Percentiles rank a stretch among this genome's conserved stretches.
Conservation (phyloP, 2,797 vertebrate genomes). For the Varecia variegata region DNA sequence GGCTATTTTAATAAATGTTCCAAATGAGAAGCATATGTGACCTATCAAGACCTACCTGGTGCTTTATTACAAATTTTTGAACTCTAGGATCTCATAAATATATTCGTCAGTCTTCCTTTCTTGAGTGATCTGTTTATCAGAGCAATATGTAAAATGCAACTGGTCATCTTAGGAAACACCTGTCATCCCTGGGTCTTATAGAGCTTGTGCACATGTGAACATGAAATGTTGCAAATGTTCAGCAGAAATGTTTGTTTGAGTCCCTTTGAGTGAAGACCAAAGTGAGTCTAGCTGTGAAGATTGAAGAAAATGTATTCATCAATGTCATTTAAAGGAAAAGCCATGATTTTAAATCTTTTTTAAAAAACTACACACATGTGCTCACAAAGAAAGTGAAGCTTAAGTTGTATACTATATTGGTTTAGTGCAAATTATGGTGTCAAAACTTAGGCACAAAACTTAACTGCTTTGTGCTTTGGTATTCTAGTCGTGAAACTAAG, state of each 20-base stretch:
- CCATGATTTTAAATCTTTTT: background rate
- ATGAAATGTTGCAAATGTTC: background rate
- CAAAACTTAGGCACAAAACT: background rate
- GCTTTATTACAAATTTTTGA: background rate
- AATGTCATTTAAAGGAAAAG: background rate
- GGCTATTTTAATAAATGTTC: background rate
- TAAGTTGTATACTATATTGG: background rate
- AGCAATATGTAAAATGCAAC: background rate
- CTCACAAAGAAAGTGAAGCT: background rate
- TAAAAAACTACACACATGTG: background rate
- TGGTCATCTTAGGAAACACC: conserved; percentile 1
- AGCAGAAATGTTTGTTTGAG: background rate
- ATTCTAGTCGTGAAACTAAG: background rate
- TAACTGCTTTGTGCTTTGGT: background rate
- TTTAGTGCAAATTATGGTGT: background rate
- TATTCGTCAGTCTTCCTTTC: background rate
- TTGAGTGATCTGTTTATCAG: background rate
- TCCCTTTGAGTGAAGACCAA: background rate
- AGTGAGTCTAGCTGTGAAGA: background rate
- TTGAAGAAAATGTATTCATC: background rate
- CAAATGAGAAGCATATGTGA: background rate
- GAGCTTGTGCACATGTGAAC: background rate
- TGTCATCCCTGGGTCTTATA: background rate
- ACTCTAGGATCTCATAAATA: background rate
- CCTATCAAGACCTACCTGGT: background rate